Evolutionary conservation across 2,888 invertebrate genomes (phyloP).

Genomic region (Halocaridina rubra): DNA sequence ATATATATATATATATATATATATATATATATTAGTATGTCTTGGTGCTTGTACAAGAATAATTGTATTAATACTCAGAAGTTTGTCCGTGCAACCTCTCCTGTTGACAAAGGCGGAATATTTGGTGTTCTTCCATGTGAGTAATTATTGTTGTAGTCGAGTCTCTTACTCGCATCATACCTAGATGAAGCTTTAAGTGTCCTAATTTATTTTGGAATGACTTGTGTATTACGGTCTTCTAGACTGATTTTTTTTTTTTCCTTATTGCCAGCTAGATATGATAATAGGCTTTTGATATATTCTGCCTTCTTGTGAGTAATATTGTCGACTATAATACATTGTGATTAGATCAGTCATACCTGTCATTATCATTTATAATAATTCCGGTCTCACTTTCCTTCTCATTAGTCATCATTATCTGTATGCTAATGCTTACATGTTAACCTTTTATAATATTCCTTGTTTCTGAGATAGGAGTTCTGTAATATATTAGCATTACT

Average conservation of each 20-base stretch:
- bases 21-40: too few relatives aligned
- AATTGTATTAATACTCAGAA: neutral
- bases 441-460: too few relatives aligned
- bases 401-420: constrained; percentile 24
- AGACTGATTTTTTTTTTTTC: too few relatives aligned
- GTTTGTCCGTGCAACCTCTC: constrained; percentile 2
- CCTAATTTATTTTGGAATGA: too few relatives aligned
- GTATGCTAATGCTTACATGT: constrained; percentile 22
- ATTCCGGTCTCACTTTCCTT: constrained; percentile 39
- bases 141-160: neutral
- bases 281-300: too few relatives aligned
- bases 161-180: neutral
- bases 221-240: too few relatives aligned
- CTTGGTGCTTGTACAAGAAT: neutral
- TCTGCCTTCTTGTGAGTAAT: too few relatives aligned
- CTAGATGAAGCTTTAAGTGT: too few relatives aligned
- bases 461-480: too few relatives aligned
- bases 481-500: too few relatives aligned
- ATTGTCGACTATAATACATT: constrained; percentile 9
- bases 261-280: too few relatives aligned
- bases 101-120: constrained; percentile 40
- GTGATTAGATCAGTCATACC: constrained; percentile 54
- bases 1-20: too few relatives aligned
- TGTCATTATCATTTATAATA: constrained; percentile 46
- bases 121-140: constrained; percentile 58